phyloP scores from a whole-genome alignment of 2,113 vertebrate species.

The Chloebia gouldiae region DNA sequence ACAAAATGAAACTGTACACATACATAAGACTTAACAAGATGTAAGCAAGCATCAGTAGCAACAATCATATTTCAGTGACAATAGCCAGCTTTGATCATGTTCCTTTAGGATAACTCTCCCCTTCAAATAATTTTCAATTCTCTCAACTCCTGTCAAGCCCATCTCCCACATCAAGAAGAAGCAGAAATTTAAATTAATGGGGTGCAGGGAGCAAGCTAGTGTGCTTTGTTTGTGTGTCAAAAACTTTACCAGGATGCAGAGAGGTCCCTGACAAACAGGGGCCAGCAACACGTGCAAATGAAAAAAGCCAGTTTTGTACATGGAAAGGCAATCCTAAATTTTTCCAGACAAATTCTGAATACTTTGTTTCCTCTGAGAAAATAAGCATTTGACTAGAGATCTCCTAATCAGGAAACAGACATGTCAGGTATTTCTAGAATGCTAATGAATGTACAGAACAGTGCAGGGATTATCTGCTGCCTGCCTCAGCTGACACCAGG shows the following conservation, averaged over 20 bases:
- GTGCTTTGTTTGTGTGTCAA: background rate
- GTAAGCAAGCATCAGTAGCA: conserved; percentile 23
- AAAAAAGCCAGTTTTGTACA: background rate
- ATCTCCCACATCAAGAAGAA: background rate
- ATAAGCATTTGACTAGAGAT: conserved; percentile 3
- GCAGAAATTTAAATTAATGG: background rate
- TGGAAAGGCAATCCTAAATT: background rate
- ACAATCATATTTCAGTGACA: background rate
- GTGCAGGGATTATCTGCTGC: conserved; percentile 12
- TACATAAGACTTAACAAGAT: background rate
- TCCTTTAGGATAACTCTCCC: background rate
- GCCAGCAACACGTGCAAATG: background rate
- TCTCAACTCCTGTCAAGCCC: background rate
- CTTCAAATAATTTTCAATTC: background rate
- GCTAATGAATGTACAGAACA: conserved; percentile 35
- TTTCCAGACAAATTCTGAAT: conserved; percentile 33
- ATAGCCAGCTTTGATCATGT: background rate
- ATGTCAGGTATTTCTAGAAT: conserved; percentile 47
- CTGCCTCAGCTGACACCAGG: conserved; percentile 13
- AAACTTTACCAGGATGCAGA: background rate
- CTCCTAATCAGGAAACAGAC: conserved; percentile 45
- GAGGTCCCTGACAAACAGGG: background rate
- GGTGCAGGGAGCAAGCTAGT: background rate
- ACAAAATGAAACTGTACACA: background rate
- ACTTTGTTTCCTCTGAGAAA: conserved; percentile 32